Percentiles rank a stretch among this genome's conserved stretches.
Evolutionary conservation across 2,888 invertebrate genomes (phyloP).

Genomic region (Luperina testacea): DNA sequence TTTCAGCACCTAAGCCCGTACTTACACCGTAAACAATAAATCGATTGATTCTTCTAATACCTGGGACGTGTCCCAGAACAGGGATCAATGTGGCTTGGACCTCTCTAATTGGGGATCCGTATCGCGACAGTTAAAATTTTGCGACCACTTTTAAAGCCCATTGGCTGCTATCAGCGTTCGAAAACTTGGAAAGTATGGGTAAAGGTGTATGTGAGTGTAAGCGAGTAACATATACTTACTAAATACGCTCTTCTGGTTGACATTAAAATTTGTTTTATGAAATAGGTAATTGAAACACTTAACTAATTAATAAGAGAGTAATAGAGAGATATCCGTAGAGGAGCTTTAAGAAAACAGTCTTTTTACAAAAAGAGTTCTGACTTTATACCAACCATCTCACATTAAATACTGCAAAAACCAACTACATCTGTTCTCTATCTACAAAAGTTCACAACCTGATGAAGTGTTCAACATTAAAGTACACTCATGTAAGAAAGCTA

Average conservation of each 20-base stretch:
- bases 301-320: no score
- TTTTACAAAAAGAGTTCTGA: neutral
- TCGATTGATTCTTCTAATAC: conserved; percentile 69
- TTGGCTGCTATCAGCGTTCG: conserved; percentile 50
- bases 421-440: no score
- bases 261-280: neutral
- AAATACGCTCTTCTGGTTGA: neutral
- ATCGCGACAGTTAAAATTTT: conserved; percentile 70
- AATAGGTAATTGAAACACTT: neutral
- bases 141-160: conserved; percentile 75
- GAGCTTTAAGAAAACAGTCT: neutral
- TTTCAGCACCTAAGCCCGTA: conserved; percentile 5
- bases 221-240: neutral
- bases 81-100: conserved; percentile 70
- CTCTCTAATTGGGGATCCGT: conserved; percentile 75
- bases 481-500: no score
- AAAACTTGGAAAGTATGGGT: conserved; percentile 46
- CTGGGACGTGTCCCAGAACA: conserved; percentile 61
- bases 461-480: no score
- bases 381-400: no score
- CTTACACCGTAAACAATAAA: conserved; percentile 42
- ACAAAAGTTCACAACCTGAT: no score
- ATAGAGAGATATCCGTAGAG: no score
- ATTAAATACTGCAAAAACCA: no score
- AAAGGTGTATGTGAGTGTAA: conserved; percentile 27